Evolutionary conservation across 2,888 invertebrate species (phyloP).

Genomic region (Ashinkailepas kermadecensis): DNA sequence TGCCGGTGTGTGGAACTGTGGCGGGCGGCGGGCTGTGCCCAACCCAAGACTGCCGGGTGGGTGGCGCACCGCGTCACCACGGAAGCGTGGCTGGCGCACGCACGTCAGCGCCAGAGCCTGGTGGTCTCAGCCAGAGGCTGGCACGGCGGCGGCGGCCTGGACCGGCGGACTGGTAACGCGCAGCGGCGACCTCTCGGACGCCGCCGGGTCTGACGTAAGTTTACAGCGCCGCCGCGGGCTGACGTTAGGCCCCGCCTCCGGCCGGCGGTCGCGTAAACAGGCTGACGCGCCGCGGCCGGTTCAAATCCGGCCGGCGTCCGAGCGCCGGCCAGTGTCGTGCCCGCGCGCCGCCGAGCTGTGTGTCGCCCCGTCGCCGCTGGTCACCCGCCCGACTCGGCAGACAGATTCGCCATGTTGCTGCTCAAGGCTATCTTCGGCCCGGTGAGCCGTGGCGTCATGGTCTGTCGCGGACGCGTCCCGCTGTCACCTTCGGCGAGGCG

Average conservation of each 20-base stretch:
- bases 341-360: not conserved
- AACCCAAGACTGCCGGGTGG: no score
- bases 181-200: not conserved
- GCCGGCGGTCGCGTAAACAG: not conserved
- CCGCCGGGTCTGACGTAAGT: conserved; percentile 7
- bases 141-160: not conserved
- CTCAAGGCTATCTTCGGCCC: conserved; percentile 18
- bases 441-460: not conserved
- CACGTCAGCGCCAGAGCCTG: no score
- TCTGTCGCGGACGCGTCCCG: no score
- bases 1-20: no score
- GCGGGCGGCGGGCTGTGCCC: no score
- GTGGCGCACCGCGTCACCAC: no score
- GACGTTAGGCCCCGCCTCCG: conserved; percentile 19
- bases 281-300: not conserved
- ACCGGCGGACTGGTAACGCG: not conserved
- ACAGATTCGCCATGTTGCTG: not conserved
- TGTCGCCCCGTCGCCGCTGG: not conserved
- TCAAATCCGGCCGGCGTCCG: not conserved
- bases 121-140: not conserved
- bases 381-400: not conserved
- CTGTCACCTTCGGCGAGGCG: no score
- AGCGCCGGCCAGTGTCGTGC: not conserved
- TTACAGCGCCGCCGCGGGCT: not conserved
- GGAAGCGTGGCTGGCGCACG: no score